These are phyloP conservation scores for Bucco capensis DNA, from an alignment of 2,113 vertebrate species.

Conservation along the genomic window DNA sequence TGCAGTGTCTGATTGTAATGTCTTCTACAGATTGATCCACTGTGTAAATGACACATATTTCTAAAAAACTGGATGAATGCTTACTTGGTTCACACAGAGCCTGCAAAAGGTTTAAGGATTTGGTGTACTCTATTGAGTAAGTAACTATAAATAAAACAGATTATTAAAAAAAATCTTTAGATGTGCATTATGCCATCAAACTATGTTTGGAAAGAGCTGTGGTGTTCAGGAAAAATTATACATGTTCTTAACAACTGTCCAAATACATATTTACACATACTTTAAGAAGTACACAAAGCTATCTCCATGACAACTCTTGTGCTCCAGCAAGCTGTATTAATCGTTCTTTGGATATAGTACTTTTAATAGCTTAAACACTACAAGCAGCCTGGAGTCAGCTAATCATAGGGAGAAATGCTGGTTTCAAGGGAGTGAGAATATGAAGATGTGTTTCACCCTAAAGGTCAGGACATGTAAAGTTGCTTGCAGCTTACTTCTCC, in stretches of 20 bases:
- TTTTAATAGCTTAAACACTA: slow-evolving; percentile 58
- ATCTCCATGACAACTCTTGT: slow-evolving; percentile 50
- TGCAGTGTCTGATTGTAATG: not conserved
- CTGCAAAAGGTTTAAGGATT: not conserved
- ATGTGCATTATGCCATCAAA: slow-evolving; percentile 33
- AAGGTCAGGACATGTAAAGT: not conserved
- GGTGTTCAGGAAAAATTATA: slow-evolving; percentile 57
- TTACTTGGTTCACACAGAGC: slow-evolving; percentile 31
- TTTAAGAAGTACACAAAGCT: slow-evolving; percentile 62
- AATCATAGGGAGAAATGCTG: slow-evolving; percentile 35
- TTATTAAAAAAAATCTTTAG: slow-evolving; percentile 47
- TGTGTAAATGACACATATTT: slow-evolving; percentile 18
- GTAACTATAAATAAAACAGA: slow-evolving; percentile 67
- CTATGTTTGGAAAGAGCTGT: slow-evolving; percentile 52
- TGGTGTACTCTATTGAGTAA: slow-evolving; percentile 56
- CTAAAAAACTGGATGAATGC: slow-evolving; percentile 34
- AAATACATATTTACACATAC: slow-evolving; percentile 67
- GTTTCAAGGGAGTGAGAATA: slow-evolving; percentile 26
- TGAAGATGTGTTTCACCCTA: slow-evolving; percentile 54
- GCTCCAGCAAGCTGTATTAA: slow-evolving; percentile 60
- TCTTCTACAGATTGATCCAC: not conserved
- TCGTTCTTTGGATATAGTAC: slow-evolving; percentile 39
- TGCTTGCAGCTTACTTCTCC: not conserved
- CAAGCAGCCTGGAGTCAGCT: slow-evolving; percentile 27
- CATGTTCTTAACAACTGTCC: slow-evolving; percentile 65